Evolutionary conservation across 2,113 vertebrate genomes (phyloP).

Genomic region (Malurus elegans): DNA sequence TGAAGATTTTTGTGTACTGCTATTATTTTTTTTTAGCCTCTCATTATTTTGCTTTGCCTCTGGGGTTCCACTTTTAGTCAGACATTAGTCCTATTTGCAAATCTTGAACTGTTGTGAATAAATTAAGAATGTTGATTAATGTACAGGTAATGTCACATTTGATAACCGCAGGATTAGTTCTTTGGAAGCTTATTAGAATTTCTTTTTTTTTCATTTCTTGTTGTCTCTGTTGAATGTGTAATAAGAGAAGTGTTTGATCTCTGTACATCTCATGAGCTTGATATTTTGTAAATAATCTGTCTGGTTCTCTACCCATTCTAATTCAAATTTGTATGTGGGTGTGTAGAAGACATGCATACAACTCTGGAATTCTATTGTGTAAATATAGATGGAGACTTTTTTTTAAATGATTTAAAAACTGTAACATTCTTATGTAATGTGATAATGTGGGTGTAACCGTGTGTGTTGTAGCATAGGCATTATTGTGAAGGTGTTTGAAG

Average conservation of each 20-base stretch:
- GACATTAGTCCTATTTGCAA: slow-evolving; percentile 66
- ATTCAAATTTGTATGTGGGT: neutral
- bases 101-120: slow-evolving; percentile 65
- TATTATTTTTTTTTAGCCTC: slow-evolving; percentile 40
- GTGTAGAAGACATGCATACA: neutral
- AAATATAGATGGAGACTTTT: neutral
- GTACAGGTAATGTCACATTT: slow-evolving; percentile 53
- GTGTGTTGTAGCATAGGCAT: neutral
- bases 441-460: neutral
- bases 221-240: slow-evolving; percentile 46
- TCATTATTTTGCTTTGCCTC: slow-evolving; percentile 67
- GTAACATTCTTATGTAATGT: neutral
- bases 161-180: neutral
- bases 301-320: slow-evolving; percentile 37
- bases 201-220: slow-evolving; percentile 9
- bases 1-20: slow-evolving; percentile 29
- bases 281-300: slow-evolving; percentile 64
- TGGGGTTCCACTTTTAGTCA: slow-evolving; percentile 56
- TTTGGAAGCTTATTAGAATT: slow-evolving; percentile 41
- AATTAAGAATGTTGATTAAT: slow-evolving; percentile 65
- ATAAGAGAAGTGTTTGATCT: slow-evolving; percentile 41
- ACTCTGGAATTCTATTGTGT: neutral
- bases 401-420: neutral
- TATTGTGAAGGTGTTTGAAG: slow-evolving; percentile 18
- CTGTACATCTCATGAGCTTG: slow-evolving; percentile 2